Percentiles rank a stretch among this genome's conserved stretches.
These are phyloP conservation scores for Lymantria monacha DNA, from an alignment of 2,888 invertebrate species.

Conservation along the genomic window DNA sequence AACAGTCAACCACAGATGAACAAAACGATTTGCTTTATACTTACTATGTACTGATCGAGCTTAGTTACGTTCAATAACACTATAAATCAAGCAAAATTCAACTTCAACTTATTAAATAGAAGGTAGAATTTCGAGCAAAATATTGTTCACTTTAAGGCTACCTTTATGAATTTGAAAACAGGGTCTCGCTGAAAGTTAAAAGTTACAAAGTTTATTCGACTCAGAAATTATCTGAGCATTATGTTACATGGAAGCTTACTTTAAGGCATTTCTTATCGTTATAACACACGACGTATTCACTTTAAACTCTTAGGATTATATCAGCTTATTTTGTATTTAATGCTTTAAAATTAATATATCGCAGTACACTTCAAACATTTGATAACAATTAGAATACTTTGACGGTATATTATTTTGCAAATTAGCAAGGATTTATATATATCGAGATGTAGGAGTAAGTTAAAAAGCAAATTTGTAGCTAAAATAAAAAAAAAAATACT, in stretches of 20 bases:
- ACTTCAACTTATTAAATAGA: no score
- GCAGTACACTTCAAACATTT: background rate
- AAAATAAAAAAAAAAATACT: no score
- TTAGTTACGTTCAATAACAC: no score
- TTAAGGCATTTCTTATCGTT: conserved; percentile 39
- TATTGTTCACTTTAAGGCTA: conserved; percentile 33
- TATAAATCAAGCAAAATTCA: no score
- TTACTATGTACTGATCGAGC: no score
- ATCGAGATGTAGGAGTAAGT: no score
- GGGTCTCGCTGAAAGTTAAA: conserved; percentile 46
- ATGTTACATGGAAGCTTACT: conserved; percentile 44
- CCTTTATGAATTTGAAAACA: conserved; percentile 59
- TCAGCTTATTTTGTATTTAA: background rate
- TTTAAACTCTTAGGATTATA: conserved; percentile 1
- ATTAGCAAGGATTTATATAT: no score
- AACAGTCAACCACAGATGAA: no score
- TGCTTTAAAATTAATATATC: background rate
- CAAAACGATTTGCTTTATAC: no score
- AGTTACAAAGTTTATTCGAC: conserved; percentile 52
- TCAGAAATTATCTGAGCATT: conserved; percentile 52
- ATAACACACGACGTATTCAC: conserved; percentile 19
- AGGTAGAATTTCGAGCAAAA: no score
- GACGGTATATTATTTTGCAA: no score
- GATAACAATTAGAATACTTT: background rate
- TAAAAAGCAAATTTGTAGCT: no score